Conservation (phyloP, 2,888 invertebrate genomes). For the Volucella inanis region DNA sequence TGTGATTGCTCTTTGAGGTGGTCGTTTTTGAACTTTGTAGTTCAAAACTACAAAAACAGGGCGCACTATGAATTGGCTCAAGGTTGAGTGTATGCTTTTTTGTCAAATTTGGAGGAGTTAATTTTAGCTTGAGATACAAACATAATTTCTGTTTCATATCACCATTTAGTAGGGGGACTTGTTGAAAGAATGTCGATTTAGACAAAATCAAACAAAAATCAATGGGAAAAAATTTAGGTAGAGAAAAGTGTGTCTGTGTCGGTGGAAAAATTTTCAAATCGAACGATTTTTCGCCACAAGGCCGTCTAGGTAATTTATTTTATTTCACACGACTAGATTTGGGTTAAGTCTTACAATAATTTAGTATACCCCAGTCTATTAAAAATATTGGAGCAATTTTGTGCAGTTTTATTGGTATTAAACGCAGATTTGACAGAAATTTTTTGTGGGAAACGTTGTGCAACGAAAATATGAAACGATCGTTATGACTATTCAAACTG, state of each 20-base stretch:
- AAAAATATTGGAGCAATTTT: background rate
- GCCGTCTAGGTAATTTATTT: slow-evolving; percentile 14
- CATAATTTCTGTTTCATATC: background rate
- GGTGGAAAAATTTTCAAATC: slow-evolving; percentile 9
- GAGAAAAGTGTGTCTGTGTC: slow-evolving; percentile 7
- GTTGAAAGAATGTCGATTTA: background rate
- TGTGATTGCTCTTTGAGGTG: slow-evolving; percentile 23
- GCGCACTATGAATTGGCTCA: slow-evolving; percentile 22
- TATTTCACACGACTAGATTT: background rate
- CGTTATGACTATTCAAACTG: no score
- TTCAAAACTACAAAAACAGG: no score
- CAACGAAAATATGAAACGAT: no score
- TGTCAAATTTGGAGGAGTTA: slow-evolving; percentile 6
- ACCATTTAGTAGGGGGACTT: slow-evolving; percentile 7
- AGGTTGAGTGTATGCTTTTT: slow-evolving; percentile 38
- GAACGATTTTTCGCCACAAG: slow-evolving; percentile 12
- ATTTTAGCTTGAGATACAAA: slow-evolving; percentile 8
- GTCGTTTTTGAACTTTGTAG: slow-evolving; percentile 1
- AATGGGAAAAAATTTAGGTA: background rate
- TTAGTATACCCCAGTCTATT: background rate
- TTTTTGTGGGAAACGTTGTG: no score
- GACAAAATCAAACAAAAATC: slow-evolving; percentile 6
- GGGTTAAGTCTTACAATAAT: background rate
- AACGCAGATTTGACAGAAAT: no score
- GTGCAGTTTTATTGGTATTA: no score